These are phyloP conservation scores for Mythimna impura DNA, from an alignment of 2,888 invertebrate species.

Conservation along the genomic window DNA sequence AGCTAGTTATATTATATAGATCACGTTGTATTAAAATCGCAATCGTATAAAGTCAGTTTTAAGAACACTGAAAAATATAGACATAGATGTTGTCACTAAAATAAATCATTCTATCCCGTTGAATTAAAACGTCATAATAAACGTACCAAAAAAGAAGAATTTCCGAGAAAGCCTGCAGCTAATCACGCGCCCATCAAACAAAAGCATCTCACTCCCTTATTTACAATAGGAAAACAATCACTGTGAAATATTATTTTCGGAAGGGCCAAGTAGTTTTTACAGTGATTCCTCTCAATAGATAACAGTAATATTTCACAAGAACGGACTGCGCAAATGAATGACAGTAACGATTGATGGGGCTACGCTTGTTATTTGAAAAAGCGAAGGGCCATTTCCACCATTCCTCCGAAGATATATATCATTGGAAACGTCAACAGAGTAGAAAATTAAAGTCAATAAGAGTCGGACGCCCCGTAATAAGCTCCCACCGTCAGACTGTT, in stretches of 20 bases:
- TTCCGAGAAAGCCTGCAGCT: conserved; percentile 69
- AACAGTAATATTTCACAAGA: conserved; percentile 87
- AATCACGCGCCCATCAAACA: conserved; percentile 79
- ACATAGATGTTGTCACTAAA: neutral
- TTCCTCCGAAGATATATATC: conserved; percentile 86
- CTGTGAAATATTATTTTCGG: conserved; percentile 85
- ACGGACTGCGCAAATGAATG: conserved; percentile 87
- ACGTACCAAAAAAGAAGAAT: conserved; percentile 37
- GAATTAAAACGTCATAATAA: conserved; percentile 58
- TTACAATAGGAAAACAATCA: conserved; percentile 89
- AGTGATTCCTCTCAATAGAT: conserved; percentile 85
- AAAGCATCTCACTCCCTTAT: conserved; percentile 83
- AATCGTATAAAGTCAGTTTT: neutral
- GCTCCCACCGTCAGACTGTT: conserved; percentile 77
- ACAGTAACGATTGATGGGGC: conserved; percentile 86
- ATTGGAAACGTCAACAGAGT: conserved; percentile 88
- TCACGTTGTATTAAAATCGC: neutral
- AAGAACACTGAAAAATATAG: neutral
- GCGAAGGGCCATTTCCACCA: conserved; percentile 86
- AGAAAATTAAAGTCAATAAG: conserved; percentile 90
- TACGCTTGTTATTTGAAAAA: conserved; percentile 89
- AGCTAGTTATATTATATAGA: neutral
- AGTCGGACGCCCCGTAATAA: conserved; percentile 81
- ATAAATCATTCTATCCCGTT: conserved; percentile 26
- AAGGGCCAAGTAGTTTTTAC: conserved; percentile 84